These are phyloP conservation scores for Laothoe populi DNA, from an alignment of 2,888 invertebrate species.

Conservation along the genomic window DNA sequence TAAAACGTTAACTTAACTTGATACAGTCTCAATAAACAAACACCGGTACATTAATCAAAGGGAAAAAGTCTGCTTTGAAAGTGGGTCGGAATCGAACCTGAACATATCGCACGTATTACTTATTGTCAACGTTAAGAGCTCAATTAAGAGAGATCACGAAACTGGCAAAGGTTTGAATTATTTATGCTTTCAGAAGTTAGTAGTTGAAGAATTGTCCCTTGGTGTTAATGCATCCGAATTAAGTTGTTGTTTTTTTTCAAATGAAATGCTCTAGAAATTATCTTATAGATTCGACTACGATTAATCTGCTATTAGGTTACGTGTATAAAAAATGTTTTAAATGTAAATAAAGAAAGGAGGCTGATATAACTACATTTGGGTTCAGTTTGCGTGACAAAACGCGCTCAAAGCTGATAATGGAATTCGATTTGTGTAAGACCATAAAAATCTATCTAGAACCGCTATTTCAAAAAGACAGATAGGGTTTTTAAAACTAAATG, in stretches of 20 bases:
- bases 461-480: too few relatives aligned
- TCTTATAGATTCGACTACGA: too few relatives aligned
- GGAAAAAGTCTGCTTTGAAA: constrained; percentile 39
- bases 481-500: too few relatives aligned
- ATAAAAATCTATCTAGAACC: too few relatives aligned
- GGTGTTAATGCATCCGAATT: not conserved
- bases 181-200: not conserved
- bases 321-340: too few relatives aligned
- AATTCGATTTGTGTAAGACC: too few relatives aligned
- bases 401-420: too few relatives aligned
- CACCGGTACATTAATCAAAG: constrained; percentile 16
- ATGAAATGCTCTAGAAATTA: too few relatives aligned
- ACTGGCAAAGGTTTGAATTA: constrained; percentile 19
- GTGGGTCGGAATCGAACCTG: constrained; percentile 49
- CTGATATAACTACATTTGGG: too few relatives aligned
- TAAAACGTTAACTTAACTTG: constrained; percentile 15
- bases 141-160: constrained; percentile 63
- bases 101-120: constrained; percentile 59
- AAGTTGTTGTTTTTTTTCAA: not conserved
- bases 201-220: constrained; percentile 3
- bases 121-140: constrained; percentile 70
- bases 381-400: too few relatives aligned
- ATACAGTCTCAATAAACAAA: constrained; percentile 23
- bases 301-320: too few relatives aligned
- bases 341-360: too few relatives aligned